These are phyloP conservation scores for Sycophaga agraensis DNA, from an alignment of 1,140 invertebrate species.

Conservation along the genomic window DNA sequence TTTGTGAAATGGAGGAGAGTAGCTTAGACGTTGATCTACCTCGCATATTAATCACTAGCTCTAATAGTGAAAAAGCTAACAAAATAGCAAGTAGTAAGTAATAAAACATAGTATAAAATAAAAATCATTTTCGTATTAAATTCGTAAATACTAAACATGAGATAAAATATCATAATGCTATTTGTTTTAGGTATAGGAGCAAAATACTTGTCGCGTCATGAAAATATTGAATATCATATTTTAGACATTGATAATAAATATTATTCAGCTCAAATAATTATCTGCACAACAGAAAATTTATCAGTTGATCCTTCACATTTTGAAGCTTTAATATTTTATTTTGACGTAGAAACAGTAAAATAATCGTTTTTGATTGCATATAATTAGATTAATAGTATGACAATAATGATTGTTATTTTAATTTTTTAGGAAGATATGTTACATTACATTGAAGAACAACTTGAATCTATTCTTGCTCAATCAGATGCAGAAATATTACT, in stretches of 20 bases:
- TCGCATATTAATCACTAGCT: slow-evolving; percentile 44
- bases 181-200: slow-evolving; percentile 51
- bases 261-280: slow-evolving; percentile 63
- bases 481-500: slow-evolving; percentile 44
- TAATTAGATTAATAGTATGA: neutral
- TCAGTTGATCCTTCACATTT: slow-evolving; percentile 54
- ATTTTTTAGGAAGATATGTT: slow-evolving; percentile 50
- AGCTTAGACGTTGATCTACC: slow-evolving; percentile 42
- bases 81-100: slow-evolving; percentile 50
- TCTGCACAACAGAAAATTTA: slow-evolving; percentile 58
- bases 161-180: slow-evolving; percentile 37
- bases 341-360: slow-evolving; percentile 61
- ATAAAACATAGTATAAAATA: neutral
- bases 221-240: slow-evolving; percentile 56
- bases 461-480: slow-evolving; percentile 36
- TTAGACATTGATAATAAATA: slow-evolving; percentile 71
- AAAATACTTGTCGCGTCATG: slow-evolving; percentile 43
- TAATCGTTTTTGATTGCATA: slow-evolving; percentile 1
- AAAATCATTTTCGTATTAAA: neutral
- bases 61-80: slow-evolving; percentile 39
- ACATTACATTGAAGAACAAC: slow-evolving; percentile 39
- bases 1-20: slow-evolving; percentile 1
- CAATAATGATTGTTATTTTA: neutral
- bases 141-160: neutral
- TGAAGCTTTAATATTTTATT: slow-evolving; percentile 64